These are phyloP conservation scores for Eupithecia dodoneata DNA, from an alignment of 2,888 invertebrate species.

Conservation along the genomic window DNA sequence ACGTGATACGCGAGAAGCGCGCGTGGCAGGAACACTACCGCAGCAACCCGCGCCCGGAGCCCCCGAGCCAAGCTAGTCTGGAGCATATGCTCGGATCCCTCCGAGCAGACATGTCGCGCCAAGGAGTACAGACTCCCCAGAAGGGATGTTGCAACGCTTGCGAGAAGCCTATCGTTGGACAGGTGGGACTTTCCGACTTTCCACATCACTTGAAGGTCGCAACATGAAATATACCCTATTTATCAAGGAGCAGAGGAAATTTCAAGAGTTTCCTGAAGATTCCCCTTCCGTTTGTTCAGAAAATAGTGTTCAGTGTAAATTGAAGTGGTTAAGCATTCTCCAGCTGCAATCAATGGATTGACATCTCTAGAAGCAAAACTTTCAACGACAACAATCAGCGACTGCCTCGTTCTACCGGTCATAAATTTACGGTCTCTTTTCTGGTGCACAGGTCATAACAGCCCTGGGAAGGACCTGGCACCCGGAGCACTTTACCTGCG, in stretches of 20 bases:
- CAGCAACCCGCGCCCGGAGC: conserved; percentile 84
- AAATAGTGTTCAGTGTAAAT: conserved; percentile 2
- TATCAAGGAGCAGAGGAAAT: neutral
- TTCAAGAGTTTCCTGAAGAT: neutral
- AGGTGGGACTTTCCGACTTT: conserved; percentile 81
- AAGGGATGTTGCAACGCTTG: conserved; percentile 99
- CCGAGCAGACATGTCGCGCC: conserved; percentile 98
- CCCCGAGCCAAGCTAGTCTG: conserved; percentile 67
- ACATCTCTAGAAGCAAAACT: neutral
- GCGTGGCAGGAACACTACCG: conserved; percentile 83
- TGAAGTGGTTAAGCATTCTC: neutral
- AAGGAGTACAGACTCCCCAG: conserved; percentile 99
- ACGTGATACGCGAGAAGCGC: conserved; percentile 86
- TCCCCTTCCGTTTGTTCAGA: neutral
- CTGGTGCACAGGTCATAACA: conserved; percentile 89
- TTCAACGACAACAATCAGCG: neutral
- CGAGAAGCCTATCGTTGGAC: conserved; percentile 99
- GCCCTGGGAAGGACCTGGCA: conserved; percentile 99
- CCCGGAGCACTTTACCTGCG: conserved; percentile 99
- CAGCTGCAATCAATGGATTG: neutral
- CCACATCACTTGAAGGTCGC: neutral
- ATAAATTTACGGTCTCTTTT: conserved; percentile 43
- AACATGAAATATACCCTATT: neutral
- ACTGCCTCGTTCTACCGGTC: neutral
- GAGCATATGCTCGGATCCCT: conserved; percentile 96